These are phyloP conservation scores for Bombus haemorrhoidalis DNA, from an alignment of 1,140 invertebrate species.

Conservation along the genomic window DNA sequence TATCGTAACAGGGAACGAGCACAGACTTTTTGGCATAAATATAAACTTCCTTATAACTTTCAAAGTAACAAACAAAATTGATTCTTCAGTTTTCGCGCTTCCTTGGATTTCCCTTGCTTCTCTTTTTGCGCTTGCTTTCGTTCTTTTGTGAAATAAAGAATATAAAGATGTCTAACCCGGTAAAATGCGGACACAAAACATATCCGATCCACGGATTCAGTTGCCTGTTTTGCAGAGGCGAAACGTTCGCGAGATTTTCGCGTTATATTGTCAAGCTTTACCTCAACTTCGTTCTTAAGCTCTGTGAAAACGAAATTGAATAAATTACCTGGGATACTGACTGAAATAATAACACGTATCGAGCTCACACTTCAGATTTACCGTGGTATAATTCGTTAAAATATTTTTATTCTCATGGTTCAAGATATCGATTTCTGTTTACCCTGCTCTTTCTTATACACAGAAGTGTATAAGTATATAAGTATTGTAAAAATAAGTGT, in stretches of 20 bases:
- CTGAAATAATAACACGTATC: not conserved
- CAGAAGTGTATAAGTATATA: no score
- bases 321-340: not conserved
- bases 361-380: not conserved
- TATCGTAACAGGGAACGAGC: conserved; percentile 18
- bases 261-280: not conserved
- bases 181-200: not conserved
- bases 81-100: not conserved
- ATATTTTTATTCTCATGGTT: not conserved
- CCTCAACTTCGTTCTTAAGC: not conserved
- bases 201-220: not conserved
- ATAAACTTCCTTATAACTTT: not conserved
- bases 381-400: not conserved
- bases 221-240: no score
- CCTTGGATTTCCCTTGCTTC: not conserved
- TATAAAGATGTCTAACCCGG: not conserved
- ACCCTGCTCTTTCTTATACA: no score
- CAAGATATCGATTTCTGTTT: not conserved
- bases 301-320: not conserved
- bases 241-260: not conserved
- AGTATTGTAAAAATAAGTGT: no score
- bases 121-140: no score
- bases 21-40: not conserved
- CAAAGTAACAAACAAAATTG: not conserved
- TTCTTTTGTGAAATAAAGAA: not conserved